phyloP scores from a whole-genome alignment of 1,140 invertebrate genomes.

The Trialeurodes vaporariorum region DNA sequence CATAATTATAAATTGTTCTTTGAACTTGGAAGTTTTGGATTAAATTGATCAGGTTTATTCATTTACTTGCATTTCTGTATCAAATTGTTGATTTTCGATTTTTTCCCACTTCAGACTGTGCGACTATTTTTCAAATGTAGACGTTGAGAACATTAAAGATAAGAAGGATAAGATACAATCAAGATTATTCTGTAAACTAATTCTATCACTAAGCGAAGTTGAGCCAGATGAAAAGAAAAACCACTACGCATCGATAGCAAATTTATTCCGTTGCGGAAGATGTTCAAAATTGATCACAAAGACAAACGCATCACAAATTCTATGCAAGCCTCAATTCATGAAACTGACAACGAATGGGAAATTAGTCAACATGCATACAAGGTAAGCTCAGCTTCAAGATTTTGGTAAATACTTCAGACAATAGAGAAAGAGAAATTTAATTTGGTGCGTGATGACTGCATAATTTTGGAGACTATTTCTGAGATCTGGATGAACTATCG shows the following conservation, averaged over 20 bases:
- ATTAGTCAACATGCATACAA: constrained; percentile 3
- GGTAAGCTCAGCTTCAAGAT: background rate
- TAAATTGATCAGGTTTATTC: no score
- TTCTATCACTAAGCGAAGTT: constrained; percentile 55
- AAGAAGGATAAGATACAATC: constrained; percentile 74
- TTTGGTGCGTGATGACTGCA: no score
- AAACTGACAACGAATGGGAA: constrained; percentile 3
- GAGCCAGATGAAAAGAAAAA: constrained; percentile 57
- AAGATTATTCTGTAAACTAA: constrained; percentile 67
- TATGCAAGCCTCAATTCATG: constrained; percentile 11
- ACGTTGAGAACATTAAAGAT: constrained; percentile 63
- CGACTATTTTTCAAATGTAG: constrained; percentile 64
- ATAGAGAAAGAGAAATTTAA: no score
- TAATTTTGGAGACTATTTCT: no score
- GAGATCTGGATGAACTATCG: no score
- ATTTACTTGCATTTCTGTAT: no score
- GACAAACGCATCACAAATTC: constrained; percentile 12
- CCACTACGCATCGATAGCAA: constrained; percentile 63
- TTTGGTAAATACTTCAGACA: no score
- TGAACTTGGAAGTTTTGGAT: no score
- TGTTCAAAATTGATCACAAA: constrained; percentile 41
- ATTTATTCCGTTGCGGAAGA: constrained; percentile 48
- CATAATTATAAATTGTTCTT: no score
- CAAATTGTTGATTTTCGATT: no score
- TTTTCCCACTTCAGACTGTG: no score